phyloP scores from a whole-genome alignment of 2,113 vertebrate genomes.

The Felis chaus region DNA sequence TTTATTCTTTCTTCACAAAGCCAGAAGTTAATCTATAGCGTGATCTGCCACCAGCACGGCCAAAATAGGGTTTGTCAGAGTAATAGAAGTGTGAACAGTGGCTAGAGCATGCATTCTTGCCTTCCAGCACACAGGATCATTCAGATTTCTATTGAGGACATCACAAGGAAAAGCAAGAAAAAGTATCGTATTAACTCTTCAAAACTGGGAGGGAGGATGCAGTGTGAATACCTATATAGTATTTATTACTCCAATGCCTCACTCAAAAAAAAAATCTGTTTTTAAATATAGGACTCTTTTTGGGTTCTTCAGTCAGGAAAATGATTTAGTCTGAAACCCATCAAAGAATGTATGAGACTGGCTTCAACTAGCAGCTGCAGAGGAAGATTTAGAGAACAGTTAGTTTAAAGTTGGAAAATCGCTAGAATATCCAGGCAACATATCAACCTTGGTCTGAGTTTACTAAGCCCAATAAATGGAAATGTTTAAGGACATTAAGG shows the following conservation, averaged over 20 bases:
- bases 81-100: neutral
- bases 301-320: constrained; percentile 30
- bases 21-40: neutral
- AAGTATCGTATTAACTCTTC: constrained; percentile 11
- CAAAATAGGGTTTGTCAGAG: constrained; percentile 6
- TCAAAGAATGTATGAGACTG: constrained; percentile 35
- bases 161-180: neutral
- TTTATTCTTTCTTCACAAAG: constrained; percentile 19
- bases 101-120: neutral
- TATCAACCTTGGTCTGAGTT: constrained; percentile 48
- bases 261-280: neutral
- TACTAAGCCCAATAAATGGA: constrained; percentile 58
- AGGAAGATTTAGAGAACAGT: constrained; percentile 44
- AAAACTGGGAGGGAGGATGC: constrained; percentile 23
- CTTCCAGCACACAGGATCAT: neutral
- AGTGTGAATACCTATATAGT: constrained; percentile 24
- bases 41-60: neutral
- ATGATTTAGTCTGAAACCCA: constrained; percentile 51
- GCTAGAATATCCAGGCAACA: constrained; percentile 34
- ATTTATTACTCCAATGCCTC: constrained; percentile 41
- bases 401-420: constrained; percentile 48
- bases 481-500: constrained; percentile 46
- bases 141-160: constrained; percentile 4
- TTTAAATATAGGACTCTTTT: constrained; percentile 16
- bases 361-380: constrained; percentile 18